phyloP scores from a whole-genome alignment of 2,888 invertebrate species.

The Gandaritis pyraliata region DNA sequence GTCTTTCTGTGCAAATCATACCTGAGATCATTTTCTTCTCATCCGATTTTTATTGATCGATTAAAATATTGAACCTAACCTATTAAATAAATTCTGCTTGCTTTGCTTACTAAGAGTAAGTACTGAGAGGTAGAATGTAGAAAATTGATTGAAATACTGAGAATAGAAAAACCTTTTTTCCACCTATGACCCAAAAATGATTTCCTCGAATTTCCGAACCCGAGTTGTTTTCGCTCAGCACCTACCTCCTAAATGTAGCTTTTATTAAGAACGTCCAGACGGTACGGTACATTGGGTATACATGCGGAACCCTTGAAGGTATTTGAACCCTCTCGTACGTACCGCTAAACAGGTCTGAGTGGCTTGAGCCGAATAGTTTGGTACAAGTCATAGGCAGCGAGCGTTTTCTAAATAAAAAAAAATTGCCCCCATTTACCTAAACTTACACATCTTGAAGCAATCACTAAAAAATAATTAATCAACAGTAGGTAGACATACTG shows the following conservation, averaged over 20 bases:
- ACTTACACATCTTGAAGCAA: no score
- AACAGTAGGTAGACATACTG: no score
- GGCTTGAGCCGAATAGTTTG: slow-evolving; percentile 49
- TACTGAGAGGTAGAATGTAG: slow-evolving; percentile 2
- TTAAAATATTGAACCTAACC: not conserved
- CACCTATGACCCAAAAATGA: slow-evolving; percentile 26
- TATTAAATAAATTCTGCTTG: not conserved
- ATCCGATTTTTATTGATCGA: not conserved
- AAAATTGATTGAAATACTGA: slow-evolving; percentile 20
- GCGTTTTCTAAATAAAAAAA: not conserved
- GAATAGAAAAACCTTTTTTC: slow-evolving; percentile 21
- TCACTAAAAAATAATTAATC: no score
- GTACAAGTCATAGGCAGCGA: slow-evolving; percentile 44
- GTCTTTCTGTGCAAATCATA: not conserved
- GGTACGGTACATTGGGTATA: slow-evolving; percentile 53
- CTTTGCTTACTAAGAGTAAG: not conserved
- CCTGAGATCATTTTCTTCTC: not conserved
- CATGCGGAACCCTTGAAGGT: slow-evolving; percentile 59
- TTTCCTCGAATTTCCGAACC: slow-evolving; percentile 28
- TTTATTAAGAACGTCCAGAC: slow-evolving; percentile 55
- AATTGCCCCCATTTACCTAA: no score
- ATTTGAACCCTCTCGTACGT: slow-evolving; percentile 64
- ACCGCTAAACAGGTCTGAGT: slow-evolving; percentile 71
- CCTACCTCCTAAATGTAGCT: slow-evolving; percentile 30
- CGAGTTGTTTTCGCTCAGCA: slow-evolving; percentile 23